These are phyloP conservation scores for Thrips palmi DNA, from an alignment of 1,140 invertebrate species.

Conservation along the genomic window DNA sequence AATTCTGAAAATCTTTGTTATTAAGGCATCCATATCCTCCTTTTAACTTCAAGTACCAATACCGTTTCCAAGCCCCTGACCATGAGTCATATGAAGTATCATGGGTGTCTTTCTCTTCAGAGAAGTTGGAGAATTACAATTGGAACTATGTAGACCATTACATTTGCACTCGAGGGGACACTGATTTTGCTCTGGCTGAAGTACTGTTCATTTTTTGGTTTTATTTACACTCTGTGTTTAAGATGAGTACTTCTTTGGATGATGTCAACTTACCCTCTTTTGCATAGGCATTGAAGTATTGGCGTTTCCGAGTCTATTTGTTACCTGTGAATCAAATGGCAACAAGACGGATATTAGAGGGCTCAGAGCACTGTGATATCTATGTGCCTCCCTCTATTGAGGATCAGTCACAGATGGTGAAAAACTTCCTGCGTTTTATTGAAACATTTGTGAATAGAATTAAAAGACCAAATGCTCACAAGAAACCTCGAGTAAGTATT, in stretches of 20 bases:
- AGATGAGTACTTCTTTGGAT: neutral
- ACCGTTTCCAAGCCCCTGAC: slow-evolving; percentile 83
- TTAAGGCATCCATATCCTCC: slow-evolving; percentile 78
- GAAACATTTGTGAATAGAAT: slow-evolving; percentile 82
- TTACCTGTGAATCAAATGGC: slow-evolving; percentile 54
- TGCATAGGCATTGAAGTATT: slow-evolving; percentile 75
- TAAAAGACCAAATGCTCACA: slow-evolving; percentile 41
- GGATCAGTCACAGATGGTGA: slow-evolving; percentile 43
- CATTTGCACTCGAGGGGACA: slow-evolving; percentile 81
- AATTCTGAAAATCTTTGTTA: slow-evolving; percentile 9
- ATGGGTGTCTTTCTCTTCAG: slow-evolving; percentile 82
- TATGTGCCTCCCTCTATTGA: slow-evolving; percentile 39
- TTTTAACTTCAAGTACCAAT: slow-evolving; percentile 76
- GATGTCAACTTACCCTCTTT: slow-evolving; percentile 14
- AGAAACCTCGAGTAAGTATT: slow-evolving; percentile 38
- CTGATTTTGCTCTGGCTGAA: slow-evolving; percentile 70
- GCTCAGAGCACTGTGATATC: slow-evolving; percentile 57
- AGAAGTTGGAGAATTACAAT: slow-evolving; percentile 89
- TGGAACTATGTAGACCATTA: slow-evolving; percentile 98
- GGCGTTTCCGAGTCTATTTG: slow-evolving; percentile 80
- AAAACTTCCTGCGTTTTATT: slow-evolving; percentile 69
- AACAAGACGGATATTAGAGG: slow-evolving; percentile 50
- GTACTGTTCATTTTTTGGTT: slow-evolving; percentile 23
- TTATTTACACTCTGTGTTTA: slow-evolving; percentile 1
- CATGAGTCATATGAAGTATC: slow-evolving; percentile 89